These are phyloP conservation scores for Cryptus armator DNA, from an alignment of 2,888 invertebrate species.

Conservation along the genomic window DNA sequence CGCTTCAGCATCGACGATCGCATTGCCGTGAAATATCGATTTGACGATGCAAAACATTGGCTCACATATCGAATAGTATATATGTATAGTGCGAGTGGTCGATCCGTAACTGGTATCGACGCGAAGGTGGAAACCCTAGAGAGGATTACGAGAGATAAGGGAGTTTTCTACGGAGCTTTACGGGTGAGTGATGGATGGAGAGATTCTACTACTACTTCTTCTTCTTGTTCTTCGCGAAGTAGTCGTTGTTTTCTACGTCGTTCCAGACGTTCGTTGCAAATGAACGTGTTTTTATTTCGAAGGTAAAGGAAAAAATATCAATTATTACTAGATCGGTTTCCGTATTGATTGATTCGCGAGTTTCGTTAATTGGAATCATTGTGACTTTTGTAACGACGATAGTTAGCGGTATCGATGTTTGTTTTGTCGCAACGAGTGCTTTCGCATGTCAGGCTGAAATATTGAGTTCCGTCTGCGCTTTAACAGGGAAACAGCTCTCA, in stretches of 20 bases:
- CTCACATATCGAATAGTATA: slow-evolving; percentile 4
- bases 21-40: not conserved
- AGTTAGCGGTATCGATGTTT: not conserved
- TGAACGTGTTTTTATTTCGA: not conserved
- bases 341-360: not conserved
- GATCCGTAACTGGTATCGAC: slow-evolving; percentile 4
- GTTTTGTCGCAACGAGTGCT: not conserved
- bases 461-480: not conserved
- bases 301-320: not conserved
- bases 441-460: not conserved
- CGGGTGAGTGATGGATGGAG: slow-evolving; percentile 59
- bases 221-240: not conserved
- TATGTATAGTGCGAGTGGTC: slow-evolving; percentile 8
- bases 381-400: not conserved
- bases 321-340: not conserved
- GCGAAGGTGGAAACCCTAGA: not conserved
- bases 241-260: not conserved
- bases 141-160: slow-evolving; percentile 49
- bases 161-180: slow-evolving; percentile 45
- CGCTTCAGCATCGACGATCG: not conserved
- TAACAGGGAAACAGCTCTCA: not conserved
- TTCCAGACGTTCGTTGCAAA: no score
- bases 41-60: not conserved
- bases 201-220: slow-evolving; percentile 17
- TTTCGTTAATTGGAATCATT: not conserved